Evolutionary conservation across 2,113 vertebrate species (phyloP).

Genomic region (Holacanthus passer): DNA sequence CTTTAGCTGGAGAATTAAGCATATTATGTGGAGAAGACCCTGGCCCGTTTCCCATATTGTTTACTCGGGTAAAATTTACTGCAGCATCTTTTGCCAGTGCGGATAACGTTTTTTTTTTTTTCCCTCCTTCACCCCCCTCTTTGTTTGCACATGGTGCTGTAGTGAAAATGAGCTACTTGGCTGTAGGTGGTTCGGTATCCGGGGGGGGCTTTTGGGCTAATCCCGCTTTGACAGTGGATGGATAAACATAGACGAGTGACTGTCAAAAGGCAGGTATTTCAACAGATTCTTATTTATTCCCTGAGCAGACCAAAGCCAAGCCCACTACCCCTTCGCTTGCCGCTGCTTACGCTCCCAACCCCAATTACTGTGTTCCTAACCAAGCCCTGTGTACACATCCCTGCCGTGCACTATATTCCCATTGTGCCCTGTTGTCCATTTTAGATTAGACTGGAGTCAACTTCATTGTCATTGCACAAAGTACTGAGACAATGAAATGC

Average conservation of each 20-base stretch:
- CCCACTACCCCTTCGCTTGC: slow-evolving; percentile 18
- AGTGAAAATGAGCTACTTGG: slow-evolving; percentile 71
- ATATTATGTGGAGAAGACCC: slow-evolving; percentile 71
- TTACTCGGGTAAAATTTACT: slow-evolving; percentile 63
- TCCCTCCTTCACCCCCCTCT: slow-evolving; percentile 37
- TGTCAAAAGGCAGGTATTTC: slow-evolving; percentile 63
- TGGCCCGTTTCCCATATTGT: slow-evolving; percentile 74
- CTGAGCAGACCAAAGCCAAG: slow-evolving; percentile 41
- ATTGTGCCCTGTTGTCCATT: slow-evolving; percentile 6
- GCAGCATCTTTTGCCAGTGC: slow-evolving; percentile 61
- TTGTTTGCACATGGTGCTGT: slow-evolving; percentile 71
- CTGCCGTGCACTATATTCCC: slow-evolving; percentile 8
- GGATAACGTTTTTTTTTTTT: slow-evolving; percentile 40
- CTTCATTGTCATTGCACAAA: no score
- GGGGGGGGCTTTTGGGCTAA: slow-evolving; percentile 63
- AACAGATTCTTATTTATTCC: slow-evolving; percentile 72
- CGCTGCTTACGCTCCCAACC: slow-evolving; percentile 16
- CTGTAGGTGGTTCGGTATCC: slow-evolving; percentile 68
- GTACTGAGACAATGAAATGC: no score
- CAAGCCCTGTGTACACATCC: slow-evolving; percentile 24
- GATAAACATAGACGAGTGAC: slow-evolving; percentile 68
- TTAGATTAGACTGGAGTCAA: no score
- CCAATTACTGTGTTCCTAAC: slow-evolving; percentile 59
- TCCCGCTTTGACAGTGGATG: slow-evolving; percentile 62
- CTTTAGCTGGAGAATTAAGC: slow-evolving; percentile 67